Evolutionary conservation across 2,888 invertebrate genomes (phyloP).

Genomic region (Hydriomena furcata): DNA sequence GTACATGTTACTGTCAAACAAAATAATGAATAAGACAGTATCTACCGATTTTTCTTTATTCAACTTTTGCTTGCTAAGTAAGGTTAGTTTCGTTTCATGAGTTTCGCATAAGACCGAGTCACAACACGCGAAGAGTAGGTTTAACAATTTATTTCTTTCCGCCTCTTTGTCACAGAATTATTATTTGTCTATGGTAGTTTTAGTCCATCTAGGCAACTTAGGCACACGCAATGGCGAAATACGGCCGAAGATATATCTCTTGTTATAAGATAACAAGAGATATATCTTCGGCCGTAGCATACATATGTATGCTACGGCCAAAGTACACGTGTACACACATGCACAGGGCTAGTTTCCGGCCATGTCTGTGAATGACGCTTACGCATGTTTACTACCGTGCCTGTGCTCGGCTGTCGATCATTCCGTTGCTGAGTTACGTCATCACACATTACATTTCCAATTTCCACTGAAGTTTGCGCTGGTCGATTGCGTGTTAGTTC

Average conservation of each 20-base stretch:
- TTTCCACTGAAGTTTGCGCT: conserved; percentile 40
- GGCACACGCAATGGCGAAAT: neutral
- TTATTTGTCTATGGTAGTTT: too few species aligned
- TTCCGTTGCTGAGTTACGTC: conserved; percentile 66
- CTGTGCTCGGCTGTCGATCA: conserved; percentile 64
- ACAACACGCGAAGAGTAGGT: too few species aligned
- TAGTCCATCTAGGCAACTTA: too few species aligned
- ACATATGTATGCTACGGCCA: too few species aligned
- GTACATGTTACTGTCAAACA: conserved; percentile 15
- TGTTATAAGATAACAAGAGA: neutral
- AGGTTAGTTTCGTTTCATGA: too few species aligned
- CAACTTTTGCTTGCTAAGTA: too few species aligned
- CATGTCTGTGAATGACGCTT: conserved; percentile 73
- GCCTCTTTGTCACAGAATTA: too few species aligned
- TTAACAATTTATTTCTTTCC: too few species aligned
- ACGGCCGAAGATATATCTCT: conserved; percentile 1
- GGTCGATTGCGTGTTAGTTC: conserved; percentile 38
- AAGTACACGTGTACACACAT: too few species aligned
- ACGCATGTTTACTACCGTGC: conserved; percentile 74
- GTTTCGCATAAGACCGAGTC: too few species aligned
- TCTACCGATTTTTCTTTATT: too few species aligned
- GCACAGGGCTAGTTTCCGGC: conserved; percentile 60
- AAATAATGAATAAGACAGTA: neutral
- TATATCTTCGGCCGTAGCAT: conserved; percentile 5
- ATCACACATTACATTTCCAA: conserved; percentile 52